Evolutionary conservation across 2,888 invertebrate species (phyloP).

Genomic region (Myopa tessellatipennis): DNA sequence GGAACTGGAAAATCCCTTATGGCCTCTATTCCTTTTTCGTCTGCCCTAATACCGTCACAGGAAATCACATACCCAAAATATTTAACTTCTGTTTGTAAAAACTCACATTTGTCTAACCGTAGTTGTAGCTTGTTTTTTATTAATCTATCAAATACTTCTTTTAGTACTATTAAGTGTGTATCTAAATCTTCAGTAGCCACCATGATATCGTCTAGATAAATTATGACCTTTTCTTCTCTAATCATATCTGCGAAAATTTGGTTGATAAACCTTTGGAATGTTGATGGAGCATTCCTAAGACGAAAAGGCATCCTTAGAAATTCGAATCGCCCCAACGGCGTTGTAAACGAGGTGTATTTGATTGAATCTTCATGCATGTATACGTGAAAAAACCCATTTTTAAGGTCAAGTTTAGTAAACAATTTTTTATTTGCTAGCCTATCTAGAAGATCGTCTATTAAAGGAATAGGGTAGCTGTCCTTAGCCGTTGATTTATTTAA

Average conservation of each 20-base stretch:
- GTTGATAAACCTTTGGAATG: constrained; percentile 37
- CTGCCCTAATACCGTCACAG: constrained; percentile 33
- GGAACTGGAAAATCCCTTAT: constrained; percentile 36
- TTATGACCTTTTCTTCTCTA: constrained; percentile 13
- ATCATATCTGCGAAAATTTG: constrained; percentile 40
- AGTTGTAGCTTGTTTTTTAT: constrained; percentile 23
- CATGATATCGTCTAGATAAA: constrained; percentile 41
- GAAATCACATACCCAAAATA: constrained; percentile 36
- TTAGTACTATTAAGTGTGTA: constrained; percentile 32
- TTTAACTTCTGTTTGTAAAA: constrained; percentile 23
- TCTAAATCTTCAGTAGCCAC: constrained; percentile 24
- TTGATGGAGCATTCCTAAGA: constrained; percentile 22
- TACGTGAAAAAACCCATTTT: constrained; percentile 41
- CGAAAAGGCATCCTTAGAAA: constrained; percentile 30
- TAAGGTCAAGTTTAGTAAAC: constrained; percentile 40
- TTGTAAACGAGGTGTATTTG: constrained; percentile 14
- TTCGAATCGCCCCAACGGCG: constrained; percentile 16
- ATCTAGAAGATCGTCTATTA: constrained; percentile 39
- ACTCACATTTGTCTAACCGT: constrained; percentile 25
- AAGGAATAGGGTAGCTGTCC: constrained; percentile 38
- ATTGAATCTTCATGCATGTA: constrained; percentile 13
- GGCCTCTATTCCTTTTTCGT: constrained; percentile 32
- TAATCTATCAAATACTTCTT: constrained; percentile 28
- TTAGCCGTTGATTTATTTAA: constrained; percentile 30
- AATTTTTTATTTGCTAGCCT: constrained; percentile 16